These are phyloP conservation scores for Toxotes jaculatrix DNA, from an alignment of 2,113 vertebrate species.

Conservation along the genomic window DNA sequence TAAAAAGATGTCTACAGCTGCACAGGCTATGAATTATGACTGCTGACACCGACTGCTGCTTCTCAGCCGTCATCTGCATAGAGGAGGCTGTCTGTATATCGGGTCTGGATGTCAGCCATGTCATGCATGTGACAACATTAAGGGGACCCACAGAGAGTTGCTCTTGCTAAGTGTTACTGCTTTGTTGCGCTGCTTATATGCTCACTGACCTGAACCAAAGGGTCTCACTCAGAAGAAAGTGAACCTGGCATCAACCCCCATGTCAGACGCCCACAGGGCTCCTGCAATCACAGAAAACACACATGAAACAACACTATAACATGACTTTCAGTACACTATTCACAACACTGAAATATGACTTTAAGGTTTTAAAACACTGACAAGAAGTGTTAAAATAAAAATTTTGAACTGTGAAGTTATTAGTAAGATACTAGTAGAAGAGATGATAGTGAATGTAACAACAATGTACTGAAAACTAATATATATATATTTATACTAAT, in stretches of 20 bases:
- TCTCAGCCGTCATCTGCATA: conserved; percentile 42
- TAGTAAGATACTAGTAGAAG: background rate
- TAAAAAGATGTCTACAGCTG: background rate
- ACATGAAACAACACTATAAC: conserved; percentile 27
- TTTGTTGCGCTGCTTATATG: conserved; percentile 64
- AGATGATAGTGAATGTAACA: background rate
- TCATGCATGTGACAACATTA: conserved; percentile 76
- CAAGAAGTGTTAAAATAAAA: background rate
- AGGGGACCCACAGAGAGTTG: conserved; percentile 60
- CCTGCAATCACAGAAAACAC: conserved; percentile 30
- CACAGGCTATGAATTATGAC: background rate
- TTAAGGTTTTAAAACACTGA: background rate
- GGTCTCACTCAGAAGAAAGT: conserved; percentile 52
- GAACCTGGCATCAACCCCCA: conserved; percentile 25
- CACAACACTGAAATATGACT: conserved; percentile 24
- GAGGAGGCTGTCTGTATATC: conserved; percentile 18
- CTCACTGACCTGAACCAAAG: conserved; percentile 74
- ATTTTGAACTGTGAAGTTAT: background rate
- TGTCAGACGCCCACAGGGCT: conserved; percentile 9
- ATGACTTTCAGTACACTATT: conserved; percentile 29
- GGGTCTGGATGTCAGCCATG: conserved; percentile 62
- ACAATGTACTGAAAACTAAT: background rate
- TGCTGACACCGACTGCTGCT: conserved; percentile 11
- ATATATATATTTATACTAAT: no score
- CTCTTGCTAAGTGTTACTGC: conserved; percentile 70